Conservation (phyloP, 2,113 vertebrate species). For the Platichthys stellatus region DNA sequence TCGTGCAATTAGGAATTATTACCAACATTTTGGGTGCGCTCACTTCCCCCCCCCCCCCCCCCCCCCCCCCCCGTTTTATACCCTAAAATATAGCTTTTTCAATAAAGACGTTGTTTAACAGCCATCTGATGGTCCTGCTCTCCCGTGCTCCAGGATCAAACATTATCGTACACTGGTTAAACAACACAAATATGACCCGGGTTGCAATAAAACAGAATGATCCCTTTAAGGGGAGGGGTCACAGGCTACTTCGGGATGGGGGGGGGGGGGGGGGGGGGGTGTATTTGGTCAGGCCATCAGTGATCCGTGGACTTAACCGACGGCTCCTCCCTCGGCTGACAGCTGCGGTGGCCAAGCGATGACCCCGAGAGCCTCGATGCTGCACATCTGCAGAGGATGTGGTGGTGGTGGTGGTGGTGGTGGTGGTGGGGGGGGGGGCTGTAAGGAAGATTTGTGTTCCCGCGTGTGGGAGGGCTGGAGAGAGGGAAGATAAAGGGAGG, state of each 20-base stretch:
- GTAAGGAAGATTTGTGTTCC: constrained; percentile 54
- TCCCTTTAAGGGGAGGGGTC: constrained; percentile 24
- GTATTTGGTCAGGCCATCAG: constrained; percentile 30
- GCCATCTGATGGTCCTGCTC: neutral
- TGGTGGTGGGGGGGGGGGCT: neutral
- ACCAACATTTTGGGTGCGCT: neutral
- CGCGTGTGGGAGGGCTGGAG: constrained; percentile 40
- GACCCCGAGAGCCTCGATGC: constrained; percentile 43
- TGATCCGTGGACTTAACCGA: constrained; percentile 58
- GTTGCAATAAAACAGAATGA: constrained; percentile 27
- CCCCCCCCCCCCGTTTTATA: neutral
- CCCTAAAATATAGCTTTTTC: neutral
- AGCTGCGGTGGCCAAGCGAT: constrained; percentile 47
- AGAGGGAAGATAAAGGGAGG: constrained; percentile 33
- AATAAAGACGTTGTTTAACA: neutral
- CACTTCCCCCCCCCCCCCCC: too few relatives aligned
- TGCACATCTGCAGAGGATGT: constrained; percentile 54
- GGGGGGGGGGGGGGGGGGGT: constrained; percentile 7
- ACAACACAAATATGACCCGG: constrained; percentile 2
- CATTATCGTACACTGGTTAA: constrained; percentile 19
- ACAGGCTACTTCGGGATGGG: neutral
- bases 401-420: neutral
- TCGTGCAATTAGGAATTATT: neutral
- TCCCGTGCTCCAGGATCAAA: neutral
- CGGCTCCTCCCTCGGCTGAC: constrained; percentile 44